Evolutionary conservation across 2,797 vertebrate species (phyloP).

Genomic region (Mus spretus): DNA sequence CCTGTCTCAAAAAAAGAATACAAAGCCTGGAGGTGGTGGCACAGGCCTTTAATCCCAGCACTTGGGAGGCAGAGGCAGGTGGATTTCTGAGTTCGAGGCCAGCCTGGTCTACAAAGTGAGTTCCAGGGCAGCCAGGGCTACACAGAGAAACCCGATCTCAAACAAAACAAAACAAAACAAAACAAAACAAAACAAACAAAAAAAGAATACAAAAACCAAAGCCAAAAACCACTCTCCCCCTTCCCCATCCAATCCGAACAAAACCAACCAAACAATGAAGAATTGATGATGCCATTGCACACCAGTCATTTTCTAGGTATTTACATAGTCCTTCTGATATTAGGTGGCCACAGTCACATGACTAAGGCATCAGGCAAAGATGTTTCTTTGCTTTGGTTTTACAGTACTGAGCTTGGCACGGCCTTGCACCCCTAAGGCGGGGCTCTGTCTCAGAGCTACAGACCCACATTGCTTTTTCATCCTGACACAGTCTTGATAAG

Average conservation of each 20-base stretch:
- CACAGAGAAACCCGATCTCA: no score
- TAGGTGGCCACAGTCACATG: not conserved
- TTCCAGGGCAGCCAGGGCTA: no score
- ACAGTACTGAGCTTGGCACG: not conserved
- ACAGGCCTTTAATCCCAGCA: no score
- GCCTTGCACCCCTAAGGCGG: not conserved
- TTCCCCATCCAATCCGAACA: not conserved
- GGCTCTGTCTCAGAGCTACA: not conserved
- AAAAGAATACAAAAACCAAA: not conserved
- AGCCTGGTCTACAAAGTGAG: no score
- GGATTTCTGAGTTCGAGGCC: no score
- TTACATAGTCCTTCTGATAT: accelerated
- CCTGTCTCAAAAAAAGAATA: not conserved
- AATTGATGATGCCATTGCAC: not conserved
- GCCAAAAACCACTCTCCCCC: no score
- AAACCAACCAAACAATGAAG: not conserved
- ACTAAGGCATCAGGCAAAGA: not conserved
- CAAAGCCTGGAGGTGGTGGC: no score
- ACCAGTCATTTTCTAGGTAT: not conserved
- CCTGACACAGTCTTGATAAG: not conserved
- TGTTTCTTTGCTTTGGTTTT: not conserved
- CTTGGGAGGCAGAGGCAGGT: no score
- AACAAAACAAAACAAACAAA: not conserved
- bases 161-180: not conserved
- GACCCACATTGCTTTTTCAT: not conserved